Conservation (phyloP, 2,888 invertebrate genomes). For the Leptinotarsa haldemani region DNA sequence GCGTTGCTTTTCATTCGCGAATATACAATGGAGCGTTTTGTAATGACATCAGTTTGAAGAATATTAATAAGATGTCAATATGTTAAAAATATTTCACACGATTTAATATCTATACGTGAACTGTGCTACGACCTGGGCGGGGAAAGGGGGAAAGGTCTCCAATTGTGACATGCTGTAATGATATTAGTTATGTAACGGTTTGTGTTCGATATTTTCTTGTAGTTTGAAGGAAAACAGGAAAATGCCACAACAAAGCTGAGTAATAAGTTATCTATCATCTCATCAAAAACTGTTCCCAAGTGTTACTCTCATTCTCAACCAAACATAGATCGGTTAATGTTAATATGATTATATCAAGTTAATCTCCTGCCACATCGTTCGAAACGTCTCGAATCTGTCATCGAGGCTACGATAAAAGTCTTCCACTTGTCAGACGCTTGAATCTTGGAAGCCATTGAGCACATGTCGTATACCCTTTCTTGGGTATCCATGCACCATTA, state of each 20-base stretch:
- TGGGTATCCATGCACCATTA: conserved; percentile 40
- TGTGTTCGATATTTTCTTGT: neutral
- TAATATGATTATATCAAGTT: neutral
- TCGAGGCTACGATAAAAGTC: neutral
- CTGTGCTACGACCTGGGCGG: conserved; percentile 14
- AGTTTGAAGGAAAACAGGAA: neutral
- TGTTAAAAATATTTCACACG: conserved; percentile 26
- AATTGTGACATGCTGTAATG: conserved; percentile 5
- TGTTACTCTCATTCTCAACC: too few species aligned
- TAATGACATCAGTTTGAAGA: conserved; percentile 23
- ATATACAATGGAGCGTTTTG: conserved; percentile 28
- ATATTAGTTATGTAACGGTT: conserved; percentile 5
- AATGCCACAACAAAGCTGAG: neutral
- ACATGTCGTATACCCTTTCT: conserved; percentile 29
- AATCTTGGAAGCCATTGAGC: conserved; percentile 26
- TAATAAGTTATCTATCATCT: too few species aligned
- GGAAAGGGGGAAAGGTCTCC: conserved; percentile 10
- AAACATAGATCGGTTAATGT: too few species aligned
- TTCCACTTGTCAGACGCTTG: conserved; percentile 22
- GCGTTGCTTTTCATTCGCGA: conserved; percentile 25
- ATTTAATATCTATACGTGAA: conserved; percentile 27
- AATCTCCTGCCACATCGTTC: neutral
- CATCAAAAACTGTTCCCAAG: too few species aligned
- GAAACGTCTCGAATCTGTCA: neutral
- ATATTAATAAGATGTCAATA: conserved; percentile 32